Conservation (phyloP, 1,140 invertebrate species). For the Brachionus asplanchnoidis region DNA sequence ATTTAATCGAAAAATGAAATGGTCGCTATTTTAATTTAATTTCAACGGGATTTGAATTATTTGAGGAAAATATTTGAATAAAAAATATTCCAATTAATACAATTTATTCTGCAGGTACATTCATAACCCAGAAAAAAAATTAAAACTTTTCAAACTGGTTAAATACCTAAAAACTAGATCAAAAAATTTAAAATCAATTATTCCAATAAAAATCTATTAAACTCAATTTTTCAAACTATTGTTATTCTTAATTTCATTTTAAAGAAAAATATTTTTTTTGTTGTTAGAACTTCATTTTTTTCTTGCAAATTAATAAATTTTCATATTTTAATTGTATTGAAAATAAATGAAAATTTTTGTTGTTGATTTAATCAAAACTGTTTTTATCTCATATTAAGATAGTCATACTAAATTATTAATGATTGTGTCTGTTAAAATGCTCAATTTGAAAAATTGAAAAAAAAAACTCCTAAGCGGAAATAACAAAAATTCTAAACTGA, state of each 20-base stretch:
- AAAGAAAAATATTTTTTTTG: not conserved
- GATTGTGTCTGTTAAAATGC: not conserved
- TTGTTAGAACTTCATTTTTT: not conserved
- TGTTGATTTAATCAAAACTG: not conserved
- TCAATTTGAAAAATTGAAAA: not conserved
- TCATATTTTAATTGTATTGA: not conserved
- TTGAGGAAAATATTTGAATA: not conserved
- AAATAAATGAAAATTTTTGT: not conserved
- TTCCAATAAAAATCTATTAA: not conserved
- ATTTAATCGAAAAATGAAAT: not conserved
- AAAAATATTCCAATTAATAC: not conserved
- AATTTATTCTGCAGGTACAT: not conserved
- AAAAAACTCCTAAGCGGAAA: not conserved
- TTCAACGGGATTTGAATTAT: not conserved
- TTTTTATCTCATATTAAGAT: not conserved
- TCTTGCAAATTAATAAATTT: not conserved
- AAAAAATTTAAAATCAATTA: conserved; percentile 1
- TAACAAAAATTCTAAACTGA: not conserved
- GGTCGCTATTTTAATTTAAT: not conserved
- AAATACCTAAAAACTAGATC: not conserved
- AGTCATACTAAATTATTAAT: not conserved
- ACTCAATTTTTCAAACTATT: not conserved
- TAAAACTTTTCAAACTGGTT: not conserved
- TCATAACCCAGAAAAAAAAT: not conserved
- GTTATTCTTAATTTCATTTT: not conserved